phyloP scores from a whole-genome alignment of 2,888 invertebrate genomes.

The Platerodrilus igneus region DNA sequence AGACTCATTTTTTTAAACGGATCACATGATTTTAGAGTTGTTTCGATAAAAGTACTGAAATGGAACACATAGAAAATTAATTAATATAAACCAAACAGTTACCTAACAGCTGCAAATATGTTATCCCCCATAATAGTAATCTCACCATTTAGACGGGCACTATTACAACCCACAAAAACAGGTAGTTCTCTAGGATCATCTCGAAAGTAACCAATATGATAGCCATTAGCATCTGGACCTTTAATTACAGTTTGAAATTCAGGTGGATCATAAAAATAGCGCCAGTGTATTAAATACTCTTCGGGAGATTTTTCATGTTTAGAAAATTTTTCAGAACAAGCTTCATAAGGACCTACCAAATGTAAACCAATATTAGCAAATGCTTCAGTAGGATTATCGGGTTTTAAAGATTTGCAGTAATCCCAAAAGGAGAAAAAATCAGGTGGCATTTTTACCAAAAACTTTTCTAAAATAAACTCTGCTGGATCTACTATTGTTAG shows the following conservation, averaged over 20 bases:
- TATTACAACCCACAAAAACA: slow-evolving; percentile 73
- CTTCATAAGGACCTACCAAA: slow-evolving; percentile 85
- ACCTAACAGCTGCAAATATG: slow-evolving; percentile 76
- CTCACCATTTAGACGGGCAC: slow-evolving; percentile 61
- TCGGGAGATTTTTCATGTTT: slow-evolving; percentile 52
- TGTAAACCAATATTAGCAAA: slow-evolving; percentile 63
- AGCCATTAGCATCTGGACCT: slow-evolving; percentile 63
- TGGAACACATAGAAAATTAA: no score
- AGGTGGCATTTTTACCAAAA: slow-evolving; percentile 80
- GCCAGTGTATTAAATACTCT: slow-evolving; percentile 76
- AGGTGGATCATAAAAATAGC: slow-evolving; percentile 91
- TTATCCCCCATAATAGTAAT: slow-evolving; percentile 72
- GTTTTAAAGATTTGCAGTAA: slow-evolving; percentile 58
- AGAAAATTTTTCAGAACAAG: slow-evolving; percentile 61
- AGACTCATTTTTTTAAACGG: slow-evolving; percentile 63
- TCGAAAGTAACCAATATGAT: slow-evolving; percentile 87
- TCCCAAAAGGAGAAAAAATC: slow-evolving; percentile 86
- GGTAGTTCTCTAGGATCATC: slow-evolving; percentile 74
- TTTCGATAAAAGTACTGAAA: slow-evolving; percentile 56
- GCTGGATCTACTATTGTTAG: no score
- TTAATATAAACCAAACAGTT: slow-evolving; percentile 45
- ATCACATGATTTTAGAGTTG: slow-evolving; percentile 50
- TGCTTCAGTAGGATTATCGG: slow-evolving; percentile 57
- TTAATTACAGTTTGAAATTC: slow-evolving; percentile 84
- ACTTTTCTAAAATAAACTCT: slow-evolving; percentile 64